Conservation (phyloP, 1,140 invertebrate species). For the Cephus cinctus region DNA sequence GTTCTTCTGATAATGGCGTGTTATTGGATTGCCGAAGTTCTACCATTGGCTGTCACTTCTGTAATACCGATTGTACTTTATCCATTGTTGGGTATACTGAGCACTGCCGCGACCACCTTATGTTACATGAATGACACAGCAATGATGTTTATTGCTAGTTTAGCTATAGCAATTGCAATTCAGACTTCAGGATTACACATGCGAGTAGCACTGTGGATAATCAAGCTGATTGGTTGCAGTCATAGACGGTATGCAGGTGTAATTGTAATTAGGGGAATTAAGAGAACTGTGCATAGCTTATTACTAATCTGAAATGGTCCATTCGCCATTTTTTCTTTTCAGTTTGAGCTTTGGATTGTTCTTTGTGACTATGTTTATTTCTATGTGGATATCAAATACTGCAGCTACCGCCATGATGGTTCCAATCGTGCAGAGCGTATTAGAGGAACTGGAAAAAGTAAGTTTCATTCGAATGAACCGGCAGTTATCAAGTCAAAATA, state of each 20-base stretch:
- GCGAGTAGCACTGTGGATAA: conserved; percentile 62
- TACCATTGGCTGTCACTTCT: conserved; percentile 66
- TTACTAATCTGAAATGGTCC: neutral
- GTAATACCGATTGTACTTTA: conserved; percentile 65
- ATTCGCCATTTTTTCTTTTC: conserved; percentile 14
- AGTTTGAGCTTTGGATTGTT: conserved; percentile 59
- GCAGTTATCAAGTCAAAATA: neutral
- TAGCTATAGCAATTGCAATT: conserved; percentile 66
- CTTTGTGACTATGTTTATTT: conserved; percentile 62
- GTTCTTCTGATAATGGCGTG: conserved; percentile 63
- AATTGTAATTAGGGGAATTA: neutral
- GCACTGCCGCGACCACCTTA: conserved; percentile 55
- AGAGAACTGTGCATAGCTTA: neutral
- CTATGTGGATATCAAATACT: conserved; percentile 67
- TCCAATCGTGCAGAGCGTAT: conserved; percentile 61
- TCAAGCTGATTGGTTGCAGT: conserved; percentile 61
- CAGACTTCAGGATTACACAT: conserved; percentile 67
- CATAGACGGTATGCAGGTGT: conserved; percentile 50
- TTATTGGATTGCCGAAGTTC: conserved; percentile 68
- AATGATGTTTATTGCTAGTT: conserved; percentile 62
- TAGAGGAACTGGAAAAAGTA: conserved; percentile 55
- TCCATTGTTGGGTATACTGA: conserved; percentile 60
- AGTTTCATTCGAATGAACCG: conserved; percentile 13
- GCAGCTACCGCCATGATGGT: conserved; percentile 66
- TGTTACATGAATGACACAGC: conserved; percentile 66